These are phyloP conservation scores for Tetramorium alpestre DNA, from an alignment of 1,140 invertebrate species.

Conservation along the genomic window DNA sequence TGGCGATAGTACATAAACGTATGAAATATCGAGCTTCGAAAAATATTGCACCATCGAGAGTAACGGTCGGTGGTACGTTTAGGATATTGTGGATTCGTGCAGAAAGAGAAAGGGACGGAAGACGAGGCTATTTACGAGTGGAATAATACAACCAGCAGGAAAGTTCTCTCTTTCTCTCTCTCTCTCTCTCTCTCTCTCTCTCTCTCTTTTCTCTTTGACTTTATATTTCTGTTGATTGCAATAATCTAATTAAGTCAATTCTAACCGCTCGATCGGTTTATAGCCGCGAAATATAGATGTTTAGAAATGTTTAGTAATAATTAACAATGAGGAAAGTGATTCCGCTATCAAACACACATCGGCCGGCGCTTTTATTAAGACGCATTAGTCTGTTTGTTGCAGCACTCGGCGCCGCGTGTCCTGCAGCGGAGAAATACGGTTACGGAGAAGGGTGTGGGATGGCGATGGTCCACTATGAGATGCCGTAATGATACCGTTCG, in stretches of 20 bases:
- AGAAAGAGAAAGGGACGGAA: background rate
- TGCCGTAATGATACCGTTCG: constrained; percentile 54
- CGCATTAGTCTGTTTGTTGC: constrained; percentile 31
- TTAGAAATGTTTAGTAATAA: background rate
- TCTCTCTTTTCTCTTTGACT: background rate
- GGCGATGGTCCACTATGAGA: constrained; percentile 31
- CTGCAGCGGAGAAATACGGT: constrained; percentile 44
- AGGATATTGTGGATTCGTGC: constrained; percentile 41
- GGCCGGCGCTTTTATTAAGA: constrained; percentile 33
- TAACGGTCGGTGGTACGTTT: constrained; percentile 40
- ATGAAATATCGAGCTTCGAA: constrained; percentile 55
- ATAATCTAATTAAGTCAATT: background rate
- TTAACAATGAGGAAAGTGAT: background rate
- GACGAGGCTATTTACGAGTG: constrained; percentile 24
- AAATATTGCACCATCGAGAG: constrained; percentile 58
- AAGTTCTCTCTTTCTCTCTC: background rate
- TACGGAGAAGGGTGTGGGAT: constrained; percentile 21
- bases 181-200: background rate
- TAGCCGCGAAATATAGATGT: background rate
- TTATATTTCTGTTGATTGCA: background rate
- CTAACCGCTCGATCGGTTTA: background rate
- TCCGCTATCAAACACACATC: background rate
- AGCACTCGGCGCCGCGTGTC: constrained; percentile 24
- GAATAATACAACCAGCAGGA: background rate
- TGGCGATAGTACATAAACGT: constrained; percentile 58